phyloP scores from a whole-genome alignment of 2,888 invertebrate genomes.

The Stegophylla sp. region DNA sequence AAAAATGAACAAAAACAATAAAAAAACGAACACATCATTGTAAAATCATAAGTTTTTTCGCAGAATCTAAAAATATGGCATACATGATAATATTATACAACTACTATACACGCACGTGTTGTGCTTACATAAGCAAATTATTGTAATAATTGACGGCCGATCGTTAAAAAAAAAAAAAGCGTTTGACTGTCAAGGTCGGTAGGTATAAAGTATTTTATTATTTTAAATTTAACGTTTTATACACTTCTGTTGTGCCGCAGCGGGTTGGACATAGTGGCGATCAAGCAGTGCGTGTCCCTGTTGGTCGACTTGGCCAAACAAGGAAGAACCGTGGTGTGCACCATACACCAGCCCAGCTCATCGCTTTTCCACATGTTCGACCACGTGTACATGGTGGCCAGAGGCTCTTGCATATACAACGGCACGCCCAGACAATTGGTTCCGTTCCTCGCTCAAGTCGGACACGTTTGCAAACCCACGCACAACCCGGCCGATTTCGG shows the following conservation, averaged over 20 bases:
- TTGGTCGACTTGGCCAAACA: slow-evolving; percentile 74
- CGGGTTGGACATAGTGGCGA: slow-evolving; percentile 77
- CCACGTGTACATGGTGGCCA: slow-evolving; percentile 73
- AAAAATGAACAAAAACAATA: too few species aligned
- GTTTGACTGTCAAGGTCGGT: slow-evolving; percentile 31
- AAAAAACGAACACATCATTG: too few species aligned
- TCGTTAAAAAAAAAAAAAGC: not conserved
- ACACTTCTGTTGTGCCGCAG: slow-evolving; percentile 58
- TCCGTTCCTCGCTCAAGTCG: slow-evolving; percentile 72
- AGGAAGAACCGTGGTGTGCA: slow-evolving; percentile 79
- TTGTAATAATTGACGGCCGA: too few species aligned
- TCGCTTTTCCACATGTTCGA: slow-evolving; percentile 79
- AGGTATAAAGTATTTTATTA: too few species aligned
- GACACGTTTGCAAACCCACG: slow-evolving; percentile 76
- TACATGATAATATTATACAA: too few species aligned
- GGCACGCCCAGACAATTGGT: slow-evolving; percentile 75
- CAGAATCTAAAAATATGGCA: too few species aligned
- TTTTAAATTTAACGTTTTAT: slow-evolving; percentile 14
- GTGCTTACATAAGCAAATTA: not conserved
- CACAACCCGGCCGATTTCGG: slow-evolving; percentile 82
- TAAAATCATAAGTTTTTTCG: too few species aligned
- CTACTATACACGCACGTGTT: too few species aligned
- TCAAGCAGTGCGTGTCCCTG: slow-evolving; percentile 75
- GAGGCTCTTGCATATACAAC: slow-evolving; percentile 73
- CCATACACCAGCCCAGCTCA: slow-evolving; percentile 82